A percentile compares a stretch with the other conserved stretches of the same genome.
Evolutionary conservation across 2,888 invertebrate genomes (phyloP).

Genomic region (Galeruca laticollis): DNA sequence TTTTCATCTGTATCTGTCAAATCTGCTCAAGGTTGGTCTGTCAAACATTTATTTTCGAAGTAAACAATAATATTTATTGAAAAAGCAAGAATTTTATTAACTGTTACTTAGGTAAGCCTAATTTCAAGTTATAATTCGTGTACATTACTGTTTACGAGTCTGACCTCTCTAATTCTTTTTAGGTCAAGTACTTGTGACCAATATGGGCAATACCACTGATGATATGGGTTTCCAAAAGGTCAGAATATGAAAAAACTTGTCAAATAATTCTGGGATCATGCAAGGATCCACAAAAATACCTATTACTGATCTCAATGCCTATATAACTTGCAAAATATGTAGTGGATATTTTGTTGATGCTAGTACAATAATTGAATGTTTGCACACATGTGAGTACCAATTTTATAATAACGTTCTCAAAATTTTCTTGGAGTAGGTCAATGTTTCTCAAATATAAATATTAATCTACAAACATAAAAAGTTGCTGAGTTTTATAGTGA

Average conservation of each 20-base stretch:
- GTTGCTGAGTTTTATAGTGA: background rate
- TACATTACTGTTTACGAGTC: conserved; percentile 4
- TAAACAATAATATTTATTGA: conserved; percentile 62
- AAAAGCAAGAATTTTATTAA: conserved; percentile 39
- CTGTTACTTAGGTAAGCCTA: conserved; percentile 18
- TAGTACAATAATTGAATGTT: conserved; percentile 83
- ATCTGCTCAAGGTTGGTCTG: conserved; percentile 58
- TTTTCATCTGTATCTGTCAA: conserved; percentile 60
- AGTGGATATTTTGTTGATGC: conserved; percentile 83
- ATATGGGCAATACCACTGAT: conserved; percentile 60
- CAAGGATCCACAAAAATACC: conserved; percentile 65
- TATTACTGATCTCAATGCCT: conserved; percentile 73
- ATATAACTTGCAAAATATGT: conserved; percentile 78
- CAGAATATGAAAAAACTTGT: conserved; percentile 52
- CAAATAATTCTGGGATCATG: conserved; percentile 59
- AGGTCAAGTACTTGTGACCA: conserved; percentile 61
- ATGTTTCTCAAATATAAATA: background rate
- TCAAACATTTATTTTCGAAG: conserved; percentile 61
- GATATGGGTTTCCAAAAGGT: conserved; percentile 39
- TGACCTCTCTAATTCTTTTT: conserved; percentile 52
- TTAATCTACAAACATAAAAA: background rate
- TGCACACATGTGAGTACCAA: conserved; percentile 78
- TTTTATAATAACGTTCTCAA: background rate
- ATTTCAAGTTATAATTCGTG: conserved; percentile 17
- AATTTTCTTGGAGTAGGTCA: background rate